Base-by-base conservation (phyloP, 1,140 invertebrate genomes). In the Heliconius nattereri region DNA sequence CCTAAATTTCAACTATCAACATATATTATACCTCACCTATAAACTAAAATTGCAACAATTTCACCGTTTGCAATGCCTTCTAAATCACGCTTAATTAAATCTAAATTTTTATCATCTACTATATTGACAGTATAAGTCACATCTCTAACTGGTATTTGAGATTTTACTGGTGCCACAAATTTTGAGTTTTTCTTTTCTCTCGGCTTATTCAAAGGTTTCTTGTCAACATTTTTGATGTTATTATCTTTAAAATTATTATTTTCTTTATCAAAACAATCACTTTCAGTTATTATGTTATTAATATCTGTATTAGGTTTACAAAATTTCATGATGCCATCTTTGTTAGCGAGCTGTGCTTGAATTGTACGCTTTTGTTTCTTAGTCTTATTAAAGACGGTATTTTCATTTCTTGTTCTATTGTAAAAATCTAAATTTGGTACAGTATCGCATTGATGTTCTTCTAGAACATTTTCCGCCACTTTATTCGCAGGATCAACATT, bases 281-380 rank as follows among this genome's bases (percentile, higher is more conserved):
- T 26, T 26, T 26, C 26, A 26, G 13, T 66, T 66, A 49, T 5
- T 37, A 54, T 45, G 26, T 66, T 20, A 52, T 26, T 54, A 29
- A 9, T n/a, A 52, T 26, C 20, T 23, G 79, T 76, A 79, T 85
- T 86, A 16, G 92, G 88, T 78, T 88, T 88, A 5, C 60, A 66
- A 84, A 83, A 94, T 82, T 91, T 94, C 91, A 94, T 91, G 16
- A 90, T 70, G 3, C 90, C 90, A 78, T 84, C 85, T 81, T 89
- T 90, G 72, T 93, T 91, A 19, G 82, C 83, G 57, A 93, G 79
- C 78, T 84, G 87, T 5, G 92, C 78, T 85, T 92, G 92, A n/a
- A 91, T 66, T 16, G 79, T 81, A 66, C 60, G 60, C 26, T 29
- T 66, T 29, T 29, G 20, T 66, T 29, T 66, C 13, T 66, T 66